Evolutionary conservation across 2,888 invertebrate genomes (phyloP), one percentile per base, ranked within the genome.

Genomic region (Rotaria sp.): DNA sequence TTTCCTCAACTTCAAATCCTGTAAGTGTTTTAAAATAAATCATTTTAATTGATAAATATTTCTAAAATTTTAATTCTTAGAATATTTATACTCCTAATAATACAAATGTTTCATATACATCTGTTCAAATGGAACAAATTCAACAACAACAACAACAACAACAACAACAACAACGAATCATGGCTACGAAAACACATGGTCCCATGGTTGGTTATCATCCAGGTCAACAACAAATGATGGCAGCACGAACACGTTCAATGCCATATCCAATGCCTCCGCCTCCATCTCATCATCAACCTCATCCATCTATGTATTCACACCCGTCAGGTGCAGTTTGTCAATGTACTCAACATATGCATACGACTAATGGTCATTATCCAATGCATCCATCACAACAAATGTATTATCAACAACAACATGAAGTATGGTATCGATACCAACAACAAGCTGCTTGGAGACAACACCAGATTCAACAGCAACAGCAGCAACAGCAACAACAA

Each of bases 151-250:
- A 52, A n/a, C 57, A 59, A 67, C 67, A 67, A 35, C 57, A 57
- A 24, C 52, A 52, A n/a, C 57, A 59, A 67, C 67, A 67, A 35
- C 57, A 57, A 57, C 57, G 67, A 4, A 35, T 67, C 15, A 67
- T 67, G 67, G 30, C 30, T 67, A 5, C 67, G 11, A 67, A 67
- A 67, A 2, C 67, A 3, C 30, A 30, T 18, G 67, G 67, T 35
- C 67, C 67, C 4, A 67, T 67, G 67, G 67, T 67, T 30, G 67
- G 30, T 13, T 67, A n/a, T 30, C 30, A 67, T 67, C 30, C 67
- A 30, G 67, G 67, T 35, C 67, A 67, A 67, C 67, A 67, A 18
- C 67, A 67, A 67, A 67, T 67, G 67, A 67, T 67, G 67, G 67
- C 35, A 67, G 67, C 67, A 35, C 30, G 67, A 35, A 13, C 67